Conservation (phyloP, 92 coral and sea anemone species). For the Montipora capitata region DNA sequence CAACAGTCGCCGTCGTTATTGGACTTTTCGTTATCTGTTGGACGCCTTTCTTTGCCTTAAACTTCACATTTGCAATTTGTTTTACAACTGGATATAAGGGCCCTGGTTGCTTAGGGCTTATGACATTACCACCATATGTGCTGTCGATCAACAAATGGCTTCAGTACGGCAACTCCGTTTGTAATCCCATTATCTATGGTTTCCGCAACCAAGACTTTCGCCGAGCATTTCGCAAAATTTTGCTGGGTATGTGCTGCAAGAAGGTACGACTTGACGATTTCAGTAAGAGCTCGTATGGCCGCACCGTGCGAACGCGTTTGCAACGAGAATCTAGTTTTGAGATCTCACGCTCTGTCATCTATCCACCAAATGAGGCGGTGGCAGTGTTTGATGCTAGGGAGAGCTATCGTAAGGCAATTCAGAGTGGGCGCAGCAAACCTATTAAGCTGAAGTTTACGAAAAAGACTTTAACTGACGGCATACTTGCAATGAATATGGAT, state of each 20-base stretch:
- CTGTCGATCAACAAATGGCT: slow-evolving; percentile 70
- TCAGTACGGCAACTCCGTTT: slow-evolving; percentile 89
- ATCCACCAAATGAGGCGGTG: slow-evolving; percentile 65
- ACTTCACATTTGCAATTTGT: slow-evolving; percentile 76
- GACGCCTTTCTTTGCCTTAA: slow-evolving; percentile 86
- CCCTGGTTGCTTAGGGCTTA: slow-evolving; percentile 4
- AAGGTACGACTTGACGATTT: slow-evolving; percentile 73
- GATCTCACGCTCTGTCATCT: slow-evolving; percentile 83
- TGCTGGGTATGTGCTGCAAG: slow-evolving; percentile 79
- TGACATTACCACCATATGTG: slow-evolving; percentile 37
- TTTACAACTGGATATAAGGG: background rate
- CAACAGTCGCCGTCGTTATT: slow-evolving; percentile 90
- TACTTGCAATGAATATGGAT: slow-evolving; percentile 70
- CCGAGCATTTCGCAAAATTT: slow-evolving; percentile 82
- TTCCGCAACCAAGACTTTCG: slow-evolving; percentile 89
- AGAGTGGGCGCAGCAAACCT: slow-evolving; percentile 78
- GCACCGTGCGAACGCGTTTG: slow-evolving; percentile 63
- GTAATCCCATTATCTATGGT: slow-evolving; percentile 89
- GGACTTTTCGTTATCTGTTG: slow-evolving; percentile 84
- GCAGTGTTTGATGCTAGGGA: slow-evolving; percentile 87
- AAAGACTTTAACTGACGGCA: slow-evolving; percentile 67
- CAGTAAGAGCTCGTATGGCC: slow-evolving; percentile 73
- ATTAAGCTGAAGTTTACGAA: slow-evolving; percentile 54
- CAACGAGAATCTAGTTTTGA: slow-evolving; percentile 91
- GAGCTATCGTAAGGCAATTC: slow-evolving; percentile 87